These are phyloP conservation scores for Macquaria australasica DNA, from an alignment of 2,113 vertebrate genomes.

Conservation along the genomic window DNA sequence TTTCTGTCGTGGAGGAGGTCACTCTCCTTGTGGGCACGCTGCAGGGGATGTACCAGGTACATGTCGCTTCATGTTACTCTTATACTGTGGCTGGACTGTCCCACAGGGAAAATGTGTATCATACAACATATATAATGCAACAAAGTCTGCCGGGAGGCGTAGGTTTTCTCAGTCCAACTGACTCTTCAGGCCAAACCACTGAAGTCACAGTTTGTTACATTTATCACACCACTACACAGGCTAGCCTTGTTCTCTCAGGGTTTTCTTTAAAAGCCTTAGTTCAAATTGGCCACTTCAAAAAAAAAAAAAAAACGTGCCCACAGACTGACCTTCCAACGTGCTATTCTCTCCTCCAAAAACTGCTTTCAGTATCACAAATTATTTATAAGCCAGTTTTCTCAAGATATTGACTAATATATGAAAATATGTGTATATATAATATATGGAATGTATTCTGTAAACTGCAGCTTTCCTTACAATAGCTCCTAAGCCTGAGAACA, in stretches of 20 bases:
- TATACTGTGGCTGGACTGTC: not conserved
- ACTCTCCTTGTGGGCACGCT: constrained; percentile 92
- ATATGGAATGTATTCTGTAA: constrained; percentile 1
- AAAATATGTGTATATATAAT: not conserved
- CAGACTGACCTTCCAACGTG: constrained; percentile 35
- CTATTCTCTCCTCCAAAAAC: constrained; percentile 7
- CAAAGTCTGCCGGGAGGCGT: not conserved
- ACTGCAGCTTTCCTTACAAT: constrained; percentile 2
- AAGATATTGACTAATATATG: constrained; percentile 14
- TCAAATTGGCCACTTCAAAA: constrained; percentile 14
- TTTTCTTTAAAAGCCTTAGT: constrained; percentile 8
- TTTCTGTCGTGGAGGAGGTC: constrained; percentile 94
- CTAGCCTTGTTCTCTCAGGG: not conserved
- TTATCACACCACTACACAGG: not conserved
- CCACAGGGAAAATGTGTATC: not conserved
- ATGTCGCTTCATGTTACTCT: not conserved
- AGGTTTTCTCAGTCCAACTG: constrained; percentile 9
- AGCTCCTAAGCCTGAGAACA: constrained; percentile 20
- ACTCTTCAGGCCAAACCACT: not conserved
- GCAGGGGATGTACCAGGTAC: constrained; percentile 95
- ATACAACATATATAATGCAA: constrained; percentile 11
- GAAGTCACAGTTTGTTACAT: constrained; percentile 4
- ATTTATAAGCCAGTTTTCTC: constrained; percentile 35
- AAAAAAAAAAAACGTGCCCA: constrained; percentile 12
- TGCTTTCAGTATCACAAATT: constrained; percentile 31